Base-by-base conservation (phyloP, 2,797 vertebrate species). In the Triplophysa bombifrons region DNA sequence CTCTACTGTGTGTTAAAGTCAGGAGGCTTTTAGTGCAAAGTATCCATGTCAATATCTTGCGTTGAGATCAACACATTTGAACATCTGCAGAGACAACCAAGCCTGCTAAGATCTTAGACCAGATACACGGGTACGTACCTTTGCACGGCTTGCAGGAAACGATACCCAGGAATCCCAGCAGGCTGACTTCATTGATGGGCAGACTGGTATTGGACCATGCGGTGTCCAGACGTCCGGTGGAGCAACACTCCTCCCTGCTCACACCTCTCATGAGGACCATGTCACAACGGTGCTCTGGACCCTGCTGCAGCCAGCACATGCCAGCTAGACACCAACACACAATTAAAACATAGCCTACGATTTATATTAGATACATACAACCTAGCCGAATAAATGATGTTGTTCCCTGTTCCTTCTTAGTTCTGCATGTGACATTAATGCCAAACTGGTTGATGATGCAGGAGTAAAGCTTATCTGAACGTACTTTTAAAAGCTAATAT, bases 261-360 rank as follows among this genome's bases (percentile, higher is more conserved):
- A 98, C 94, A 0, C 94, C 93, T 0, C 95, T 94, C 93, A 93
- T 95, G 88, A 99, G 91, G 88, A 99, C 96, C 95, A 97, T 94
- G 88, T 95, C 95, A 76, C 98, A 99, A 80, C 95, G 95, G 66
- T 94, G 95, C 79, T 96, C 95, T 34, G 90, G 93, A 70, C 94
- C 94, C 87, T 96, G 96, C 89, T 96, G 96, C 78, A 98, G 91
- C 98, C 98, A 99, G 89, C 98, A 99, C 81, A 98, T 96, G 65
- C 98, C 98, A 74, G 95, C 98, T 98, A 82, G 11, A 76, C 2
- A 53, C 53, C 74, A 50, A 81, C 41, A 56, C 34, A 78, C 12
- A 80, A 30, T 20, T 4, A 80, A 60, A 70, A 72, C 17, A 78
- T 1, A 34, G 34, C 34, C 34, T 34, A 64, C 10, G 17, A n/a